A percentile compares a stretch with the other conserved stretches of the same genome.
Conservation (phyloP, 2,113 vertebrate species). For the Brienomyrus longianalis region DNA sequence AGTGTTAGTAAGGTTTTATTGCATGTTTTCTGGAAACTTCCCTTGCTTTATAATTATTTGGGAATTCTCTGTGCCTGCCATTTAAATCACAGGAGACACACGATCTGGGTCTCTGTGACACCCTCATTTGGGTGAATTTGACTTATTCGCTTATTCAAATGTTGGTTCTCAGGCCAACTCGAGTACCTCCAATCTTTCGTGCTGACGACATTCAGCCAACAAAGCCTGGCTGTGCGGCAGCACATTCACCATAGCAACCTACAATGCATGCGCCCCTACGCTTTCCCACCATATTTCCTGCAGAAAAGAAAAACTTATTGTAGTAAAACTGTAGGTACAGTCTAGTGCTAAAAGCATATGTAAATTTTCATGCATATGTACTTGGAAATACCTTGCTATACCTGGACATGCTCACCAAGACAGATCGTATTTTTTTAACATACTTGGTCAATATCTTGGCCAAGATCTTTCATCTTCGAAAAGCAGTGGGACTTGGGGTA, state of each 20-base stretch:
- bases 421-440: neutral
- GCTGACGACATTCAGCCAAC: neutral
- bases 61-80: neutral
- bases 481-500: neutral
- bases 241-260: constrained; percentile 7
- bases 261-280: neutral
- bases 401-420: neutral
- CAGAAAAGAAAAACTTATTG: neutral
- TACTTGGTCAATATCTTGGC: neutral
- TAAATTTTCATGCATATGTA: neutral
- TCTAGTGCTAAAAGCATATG: neutral
- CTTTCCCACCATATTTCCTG: neutral
- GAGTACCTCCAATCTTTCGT: neutral
- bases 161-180: neutral
- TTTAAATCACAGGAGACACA: neutral
- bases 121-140: constrained; percentile 14
- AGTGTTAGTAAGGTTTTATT: neutral
- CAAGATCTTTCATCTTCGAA: neutral
- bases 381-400: neutral
- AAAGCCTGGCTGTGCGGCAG: neutral
- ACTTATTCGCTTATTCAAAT: constrained; percentile 17
- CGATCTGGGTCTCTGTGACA: neutral
- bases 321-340: neutral
- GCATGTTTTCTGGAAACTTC: neutral
- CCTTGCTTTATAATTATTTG: neutral